Base-by-base conservation (phyloP, 1,140 invertebrate species). In the Aphaenogaster rudis region DNA sequence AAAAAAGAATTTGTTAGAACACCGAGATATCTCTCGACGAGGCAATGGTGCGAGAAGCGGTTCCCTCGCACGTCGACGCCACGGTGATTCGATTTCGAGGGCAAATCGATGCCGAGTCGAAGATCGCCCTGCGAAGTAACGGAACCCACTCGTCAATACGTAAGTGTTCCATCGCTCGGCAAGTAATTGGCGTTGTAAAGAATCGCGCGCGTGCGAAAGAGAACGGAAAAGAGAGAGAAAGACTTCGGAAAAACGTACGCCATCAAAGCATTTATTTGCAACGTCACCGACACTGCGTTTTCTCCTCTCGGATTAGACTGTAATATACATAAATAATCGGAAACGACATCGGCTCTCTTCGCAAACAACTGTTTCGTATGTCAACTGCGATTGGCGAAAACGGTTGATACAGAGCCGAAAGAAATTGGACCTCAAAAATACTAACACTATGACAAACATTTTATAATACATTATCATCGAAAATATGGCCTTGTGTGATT, bases 121-220 rank as follows among this genome's bases (percentile, higher is more conserved):
- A 82, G 87, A 91, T 91, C 72, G 89, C 72, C 54, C 71, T 39
- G 42, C 64, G 21, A 86, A 81, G 42, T 91, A 91, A 91, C 90
- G 90, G 89, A 91, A 91, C 84, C 54, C 36, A 59, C 89, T 87
- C 78, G 90, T 90, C 87, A 64, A 91, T 91, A 79, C 84, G 87
- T 76, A 91, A 86, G 64, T 78, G 81, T 90, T 86, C 81, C 69
- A 72, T 86, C 88, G 77, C 79, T 82, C 79, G 76, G 45, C 77
- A 86, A 88, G 89, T 90, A 91, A 91, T 91, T 86, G 90, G 71
- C 78, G 64, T 90, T 72, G 82, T 91, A 90, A 90, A 90, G 86
- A 88, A 82, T 42, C 74, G 28, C 33, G 86, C 63, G 80, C 76
- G 28, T 28, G 86, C 74, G n/a, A 69, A 42, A 50, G 28, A 21